These are phyloP conservation scores for Salpingus planirostris DNA, from an alignment of 2,888 invertebrate species.

Conservation along the genomic window DNA sequence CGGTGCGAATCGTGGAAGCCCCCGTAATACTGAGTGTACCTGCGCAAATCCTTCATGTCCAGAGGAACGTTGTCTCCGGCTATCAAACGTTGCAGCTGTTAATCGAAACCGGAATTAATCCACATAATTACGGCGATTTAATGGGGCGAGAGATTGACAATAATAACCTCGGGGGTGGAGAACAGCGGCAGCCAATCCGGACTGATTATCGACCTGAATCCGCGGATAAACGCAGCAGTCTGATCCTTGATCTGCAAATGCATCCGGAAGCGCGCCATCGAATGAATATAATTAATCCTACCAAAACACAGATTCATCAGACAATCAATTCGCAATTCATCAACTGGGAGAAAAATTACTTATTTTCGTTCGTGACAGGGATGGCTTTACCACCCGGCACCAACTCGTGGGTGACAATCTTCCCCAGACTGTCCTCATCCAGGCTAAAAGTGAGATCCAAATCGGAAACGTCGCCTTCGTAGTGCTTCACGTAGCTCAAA, in stretches of 20 bases:
- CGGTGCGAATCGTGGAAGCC: slow-evolving; percentile 98
- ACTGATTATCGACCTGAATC: slow-evolving; percentile 91
- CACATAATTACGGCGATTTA: neutral
- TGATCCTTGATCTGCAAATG: slow-evolving; percentile 97
- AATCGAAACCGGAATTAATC: slow-evolving; percentile 17
- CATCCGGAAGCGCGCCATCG: slow-evolving; percentile 98
- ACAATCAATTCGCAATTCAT: neutral
- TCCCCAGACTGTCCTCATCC: slow-evolving; percentile 90
- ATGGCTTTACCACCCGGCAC: slow-evolving; percentile 91
- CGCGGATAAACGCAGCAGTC: slow-evolving; percentile 91
- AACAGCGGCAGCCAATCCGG: slow-evolving; percentile 91
- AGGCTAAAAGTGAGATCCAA: slow-evolving; percentile 94
- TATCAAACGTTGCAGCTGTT: slow-evolving; percentile 85
- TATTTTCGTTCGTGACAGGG: slow-evolving; percentile 93
- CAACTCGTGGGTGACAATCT: slow-evolving; percentile 89
- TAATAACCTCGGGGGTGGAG: slow-evolving; percentile 82
- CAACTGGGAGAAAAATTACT: slow-evolving; percentile 46
- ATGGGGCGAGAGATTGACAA: too few relatives aligned
- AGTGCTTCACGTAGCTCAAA: slow-evolving; percentile 91
- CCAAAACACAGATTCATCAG: slow-evolving; percentile 29
- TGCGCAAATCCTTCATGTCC: slow-evolving; percentile 77
- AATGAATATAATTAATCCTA: slow-evolving; percentile 95
- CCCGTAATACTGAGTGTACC: slow-evolving; percentile 97
- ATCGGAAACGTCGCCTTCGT: slow-evolving; percentile 84
- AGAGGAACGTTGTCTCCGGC: slow-evolving; percentile 93